Conservation (phyloP, 2,888 invertebrate genomes). For the Synergus itoensis region DNA sequence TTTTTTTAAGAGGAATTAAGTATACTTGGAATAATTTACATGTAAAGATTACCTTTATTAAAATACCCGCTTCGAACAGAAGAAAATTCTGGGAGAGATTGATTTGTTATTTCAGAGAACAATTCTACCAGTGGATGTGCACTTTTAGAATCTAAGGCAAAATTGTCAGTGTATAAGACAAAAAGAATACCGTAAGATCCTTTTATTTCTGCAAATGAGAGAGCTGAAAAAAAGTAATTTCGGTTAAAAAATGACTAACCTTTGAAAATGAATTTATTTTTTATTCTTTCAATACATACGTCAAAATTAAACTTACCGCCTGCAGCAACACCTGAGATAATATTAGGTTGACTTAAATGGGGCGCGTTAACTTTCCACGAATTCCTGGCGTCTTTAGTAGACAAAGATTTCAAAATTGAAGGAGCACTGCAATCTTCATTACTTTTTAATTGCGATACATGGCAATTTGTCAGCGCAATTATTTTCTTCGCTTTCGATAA, state of each 20-base stretch:
- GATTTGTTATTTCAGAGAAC: conserved; percentile 62
- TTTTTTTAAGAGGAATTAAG: background rate
- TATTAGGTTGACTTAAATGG: conserved; percentile 70
- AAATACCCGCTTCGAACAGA: conserved; percentile 62
- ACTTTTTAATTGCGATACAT: conserved; percentile 67
- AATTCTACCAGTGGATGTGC: conserved; percentile 67
- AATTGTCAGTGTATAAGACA: conserved; percentile 70
- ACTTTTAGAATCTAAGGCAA: conserved; percentile 68
- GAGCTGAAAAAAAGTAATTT: conserved; percentile 62
- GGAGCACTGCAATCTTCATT: conserved; percentile 55
- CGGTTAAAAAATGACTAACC: background rate
- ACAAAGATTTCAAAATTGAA: conserved; percentile 67
- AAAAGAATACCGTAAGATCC: conserved; percentile 66
- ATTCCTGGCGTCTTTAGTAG: conserved; percentile 59
- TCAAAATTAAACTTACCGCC: conserved; percentile 65
- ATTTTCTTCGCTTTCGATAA: conserved; percentile 61
- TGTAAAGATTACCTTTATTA: conserved; percentile 73
- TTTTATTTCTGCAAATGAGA: conserved; percentile 70
- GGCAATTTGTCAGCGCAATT: conserved; percentile 65
- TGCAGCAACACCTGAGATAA: conserved; percentile 71
- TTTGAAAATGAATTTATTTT: background rate
- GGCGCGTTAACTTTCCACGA: conserved; percentile 56
- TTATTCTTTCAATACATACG: background rate
- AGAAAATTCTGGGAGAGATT: conserved; percentile 56
- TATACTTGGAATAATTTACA: conserved; percentile 57